Evolutionary conservation across 2,113 vertebrate species (phyloP), one percentile per base, ranked within the genome.

Genomic region (Odontesthes bonariensis): DNA sequence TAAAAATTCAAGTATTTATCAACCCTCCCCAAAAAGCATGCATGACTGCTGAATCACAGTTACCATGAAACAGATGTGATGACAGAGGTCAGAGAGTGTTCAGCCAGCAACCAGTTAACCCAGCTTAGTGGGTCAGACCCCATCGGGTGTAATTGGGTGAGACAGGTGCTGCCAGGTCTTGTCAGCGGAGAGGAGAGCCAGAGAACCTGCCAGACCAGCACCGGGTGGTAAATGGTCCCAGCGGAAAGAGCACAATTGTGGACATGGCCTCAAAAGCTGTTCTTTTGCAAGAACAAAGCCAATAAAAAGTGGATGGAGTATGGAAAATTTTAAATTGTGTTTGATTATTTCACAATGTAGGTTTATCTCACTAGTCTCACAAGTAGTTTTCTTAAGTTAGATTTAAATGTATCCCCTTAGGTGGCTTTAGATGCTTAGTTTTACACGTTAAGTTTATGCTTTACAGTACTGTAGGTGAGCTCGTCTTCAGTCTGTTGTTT

Each of bases 111-210:
- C 73, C 86, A 73, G 73, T 72, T 83, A 84, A 82, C 81, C 77
- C 73, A 72, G 80, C 69, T 70, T 67, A 32, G 51, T 55, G 65
- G 91, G 88, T 93, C 90, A 87, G 66, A 79, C 73, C 74, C 83
- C 73, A 42, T 93, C 91, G 83, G 72, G 46, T 83, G 84, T 92
- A 93, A 93, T 93, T 93, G 81, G 75, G 73, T 82, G 62, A 86
- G 93, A 89, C 88, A 85, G 86, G 70, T 67, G 59, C 88, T 88
- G 90, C 90, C 91, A 91, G 80, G 88, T 79, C 85, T 90, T 32
- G 90, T 93, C 89, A 93, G 83, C 71, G 19, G 13, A 66, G 87
- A 91, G 81, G 64, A 87, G 78, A 91, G 73, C 86, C 90, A 93
- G 93, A 90, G 85, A 49, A 83, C 79, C 88, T 83, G 84, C 82